Percentiles rank a stretch among this genome's conserved stretches.
phyloP scores from a whole-genome alignment of 1,140 invertebrate genomes.

The Habropoda laboriosa region DNA sequence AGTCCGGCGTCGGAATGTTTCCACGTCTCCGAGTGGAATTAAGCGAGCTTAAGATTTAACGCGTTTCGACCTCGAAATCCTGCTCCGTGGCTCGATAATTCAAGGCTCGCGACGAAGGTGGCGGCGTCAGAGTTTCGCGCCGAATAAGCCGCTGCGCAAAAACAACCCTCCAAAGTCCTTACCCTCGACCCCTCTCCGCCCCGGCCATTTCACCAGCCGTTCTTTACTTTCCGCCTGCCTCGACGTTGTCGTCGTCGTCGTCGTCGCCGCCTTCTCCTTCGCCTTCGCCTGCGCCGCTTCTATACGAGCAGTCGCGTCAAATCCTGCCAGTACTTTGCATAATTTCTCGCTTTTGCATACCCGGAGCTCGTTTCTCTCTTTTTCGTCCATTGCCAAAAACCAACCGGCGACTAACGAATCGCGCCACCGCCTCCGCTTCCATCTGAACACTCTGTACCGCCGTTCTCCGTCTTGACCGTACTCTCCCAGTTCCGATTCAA shows the following conservation, averaged over 20 bases:
- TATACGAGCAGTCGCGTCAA: slow-evolving; percentile 60
- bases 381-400: slow-evolving; percentile 1
- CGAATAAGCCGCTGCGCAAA: slow-evolving; percentile 60
- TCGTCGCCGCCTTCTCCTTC: too few relatives aligned
- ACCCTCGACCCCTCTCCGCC: too few relatives aligned
- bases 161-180: slow-evolving; percentile 47
- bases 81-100: slow-evolving; percentile 61
- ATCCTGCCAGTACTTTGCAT: slow-evolving; percentile 71
- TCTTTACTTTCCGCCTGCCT: slow-evolving; percentile 9
- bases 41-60: slow-evolving; percentile 64
- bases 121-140: slow-evolving; percentile 62
- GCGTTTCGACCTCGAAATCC: slow-evolving; percentile 53
- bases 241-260: not conserved
- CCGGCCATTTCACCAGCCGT: not conserved
- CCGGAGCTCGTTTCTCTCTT: slow-evolving; percentile 51
- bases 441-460: too few relatives aligned
- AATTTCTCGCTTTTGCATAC: slow-evolving; percentile 73
- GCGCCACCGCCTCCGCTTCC: not conserved
- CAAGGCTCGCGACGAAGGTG: slow-evolving; percentile 48
- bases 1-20: slow-evolving; percentile 34
- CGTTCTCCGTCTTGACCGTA: too few relatives aligned
- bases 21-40: slow-evolving; percentile 49
- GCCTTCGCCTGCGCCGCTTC: slow-evolving; percentile 24
- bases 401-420: slow-evolving; percentile 53
- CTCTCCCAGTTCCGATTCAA: too few relatives aligned